phyloP scores from a whole-genome alignment of 2,113 vertebrate species.

The Tychaedon coryphoeus region DNA sequence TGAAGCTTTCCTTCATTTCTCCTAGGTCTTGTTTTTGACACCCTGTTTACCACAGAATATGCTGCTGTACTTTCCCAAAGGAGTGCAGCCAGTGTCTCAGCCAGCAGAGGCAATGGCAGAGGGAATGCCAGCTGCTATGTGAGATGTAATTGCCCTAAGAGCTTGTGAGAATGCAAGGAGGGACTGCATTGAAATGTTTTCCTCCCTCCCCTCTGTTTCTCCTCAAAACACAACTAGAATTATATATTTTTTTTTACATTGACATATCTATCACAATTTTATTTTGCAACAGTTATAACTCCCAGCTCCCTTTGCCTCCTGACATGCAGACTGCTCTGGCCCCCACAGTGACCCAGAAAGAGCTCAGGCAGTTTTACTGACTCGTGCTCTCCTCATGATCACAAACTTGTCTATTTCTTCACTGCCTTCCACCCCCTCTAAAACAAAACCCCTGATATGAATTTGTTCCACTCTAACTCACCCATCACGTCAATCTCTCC shows the following conservation, averaged over 20 bases:
- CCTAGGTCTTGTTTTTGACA: not conserved
- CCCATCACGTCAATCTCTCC: not conserved
- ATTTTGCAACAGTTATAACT: not conserved
- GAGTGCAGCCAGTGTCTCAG: accelerated
- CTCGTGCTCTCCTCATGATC: not conserved
- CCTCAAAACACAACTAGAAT: not conserved
- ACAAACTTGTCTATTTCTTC: not conserved
- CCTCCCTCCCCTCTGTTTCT: not conserved
- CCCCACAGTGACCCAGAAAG: not conserved
- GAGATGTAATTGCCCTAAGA: not conserved
- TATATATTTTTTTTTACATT: not conserved
- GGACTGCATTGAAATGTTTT: not conserved
- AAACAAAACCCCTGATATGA: not conserved
- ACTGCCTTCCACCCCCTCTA: not conserved
- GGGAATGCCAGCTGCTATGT: not conserved
- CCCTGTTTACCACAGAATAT: not conserved
- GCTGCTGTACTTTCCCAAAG: not conserved
- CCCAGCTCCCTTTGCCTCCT: not conserved
- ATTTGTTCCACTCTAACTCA: not conserved
- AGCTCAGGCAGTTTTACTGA: not conserved
- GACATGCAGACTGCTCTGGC: not conserved
- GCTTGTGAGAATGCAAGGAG: not conserved
- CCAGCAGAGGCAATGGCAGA: not conserved
- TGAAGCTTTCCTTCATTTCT: not conserved
- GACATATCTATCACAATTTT: not conserved